A percentile compares a stretch with the other conserved stretches of the same genome.
These are phyloP conservation scores for Marcusenius ussheri DNA, from an alignment of 2,113 vertebrate species.

Conservation along the genomic window DNA sequence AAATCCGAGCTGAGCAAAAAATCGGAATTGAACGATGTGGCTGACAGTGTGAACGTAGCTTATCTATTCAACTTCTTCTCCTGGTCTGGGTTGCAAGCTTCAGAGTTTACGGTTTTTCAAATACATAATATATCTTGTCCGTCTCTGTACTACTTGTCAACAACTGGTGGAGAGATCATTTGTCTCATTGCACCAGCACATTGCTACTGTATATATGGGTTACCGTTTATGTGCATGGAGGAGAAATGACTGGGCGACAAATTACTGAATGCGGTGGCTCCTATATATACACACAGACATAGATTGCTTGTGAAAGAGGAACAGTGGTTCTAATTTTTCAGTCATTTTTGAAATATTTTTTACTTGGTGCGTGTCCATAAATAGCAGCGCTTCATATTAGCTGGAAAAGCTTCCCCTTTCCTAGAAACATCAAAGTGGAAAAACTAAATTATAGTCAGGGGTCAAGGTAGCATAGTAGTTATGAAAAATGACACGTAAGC, in stretches of 20 bases:
- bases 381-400: not conserved
- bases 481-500: not conserved
- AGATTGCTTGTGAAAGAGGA: not conserved
- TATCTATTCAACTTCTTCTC: not conserved
- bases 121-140: not conserved
- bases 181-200: not conserved
- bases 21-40: no score
- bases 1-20: no score
- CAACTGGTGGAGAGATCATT: not conserved
- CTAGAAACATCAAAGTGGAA: not conserved
- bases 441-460: not conserved
- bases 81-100: not conserved
- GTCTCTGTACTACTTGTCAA: not conserved
- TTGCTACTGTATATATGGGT: not conserved
- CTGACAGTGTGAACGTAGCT: no score
- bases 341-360: not conserved
- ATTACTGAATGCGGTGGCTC: not conserved
- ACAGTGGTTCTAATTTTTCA: not conserved
- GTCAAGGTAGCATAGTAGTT: not conserved
- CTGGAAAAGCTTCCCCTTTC: not conserved
- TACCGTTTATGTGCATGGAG: not conserved
- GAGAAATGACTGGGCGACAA: not conserved
- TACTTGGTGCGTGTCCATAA: not conserved
- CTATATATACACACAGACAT: not conserved
- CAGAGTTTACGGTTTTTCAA: not conserved